These are phyloP conservation scores for Poliocrania exsul DNA, from an alignment of 2,797 vertebrate species.

Conservation along the genomic window DNA sequence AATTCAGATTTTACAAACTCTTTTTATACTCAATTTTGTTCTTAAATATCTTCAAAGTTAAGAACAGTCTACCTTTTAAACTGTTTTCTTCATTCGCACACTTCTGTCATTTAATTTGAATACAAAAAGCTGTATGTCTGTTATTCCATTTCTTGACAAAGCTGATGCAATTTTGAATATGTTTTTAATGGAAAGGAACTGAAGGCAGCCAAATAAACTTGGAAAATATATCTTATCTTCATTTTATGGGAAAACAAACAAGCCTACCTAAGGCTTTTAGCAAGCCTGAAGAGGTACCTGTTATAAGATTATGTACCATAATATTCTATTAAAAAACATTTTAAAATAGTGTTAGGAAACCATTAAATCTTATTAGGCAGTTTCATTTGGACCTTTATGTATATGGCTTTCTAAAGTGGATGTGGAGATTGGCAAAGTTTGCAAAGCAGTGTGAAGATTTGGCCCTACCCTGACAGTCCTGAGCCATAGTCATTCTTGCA, in stretches of 20 bases:
- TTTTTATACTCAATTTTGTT: not conserved
- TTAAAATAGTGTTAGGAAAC: not conserved
- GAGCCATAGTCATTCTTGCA: not conserved
- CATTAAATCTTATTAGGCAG: not conserved
- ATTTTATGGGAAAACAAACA: not conserved
- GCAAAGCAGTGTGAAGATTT: not conserved
- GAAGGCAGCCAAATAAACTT: not conserved
- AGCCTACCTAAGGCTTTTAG: not conserved
- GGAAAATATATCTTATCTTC: not conserved
- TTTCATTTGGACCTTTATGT: not conserved
- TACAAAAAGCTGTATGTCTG: not conserved
- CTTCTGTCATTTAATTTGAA: not conserved
- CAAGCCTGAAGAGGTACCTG: not conserved
- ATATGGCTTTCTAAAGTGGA: not conserved
- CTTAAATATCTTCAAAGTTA: not conserved
- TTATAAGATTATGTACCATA: not conserved
- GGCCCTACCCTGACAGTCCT: not conserved
- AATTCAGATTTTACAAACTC: not conserved
- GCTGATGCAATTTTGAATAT: not conserved
- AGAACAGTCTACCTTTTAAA: not conserved
- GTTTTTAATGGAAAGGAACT: not conserved
- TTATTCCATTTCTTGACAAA: not conserved
- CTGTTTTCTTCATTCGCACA: not conserved
- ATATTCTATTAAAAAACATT: not conserved
- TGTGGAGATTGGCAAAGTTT: not conserved